Percentiles rank a stretch among this genome's conserved stretches.
These are phyloP conservation scores for Scelioninae gen. 1 DNA, from an alignment of 2,888 invertebrate species.

Conservation along the genomic window DNA sequence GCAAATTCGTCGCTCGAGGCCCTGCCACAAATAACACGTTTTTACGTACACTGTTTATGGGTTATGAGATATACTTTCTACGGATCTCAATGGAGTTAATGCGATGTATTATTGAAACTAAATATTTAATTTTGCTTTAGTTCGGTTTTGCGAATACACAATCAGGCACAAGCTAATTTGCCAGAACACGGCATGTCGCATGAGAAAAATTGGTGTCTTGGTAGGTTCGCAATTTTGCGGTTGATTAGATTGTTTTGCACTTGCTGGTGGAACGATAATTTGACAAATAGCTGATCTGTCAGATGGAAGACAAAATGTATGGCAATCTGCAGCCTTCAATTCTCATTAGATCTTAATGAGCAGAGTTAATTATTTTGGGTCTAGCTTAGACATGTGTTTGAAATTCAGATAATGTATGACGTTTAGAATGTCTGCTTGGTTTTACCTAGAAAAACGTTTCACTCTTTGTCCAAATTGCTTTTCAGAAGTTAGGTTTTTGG, in stretches of 20 bases:
- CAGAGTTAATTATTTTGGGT: too few relatives aligned
- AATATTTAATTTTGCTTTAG: constrained; percentile 50
- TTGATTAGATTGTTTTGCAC: constrained; percentile 8
- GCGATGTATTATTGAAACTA: constrained; percentile 53
- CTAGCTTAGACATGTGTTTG: too few relatives aligned
- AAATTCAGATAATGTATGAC: too few relatives aligned
- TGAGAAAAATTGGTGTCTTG: constrained; percentile 11
- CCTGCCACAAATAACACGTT: constrained; percentile 52
- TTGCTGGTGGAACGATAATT: constrained; percentile 1
- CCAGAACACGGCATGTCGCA: constrained; percentile 11
- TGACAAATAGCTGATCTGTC: too few relatives aligned
- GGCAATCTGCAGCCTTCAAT: too few relatives aligned
- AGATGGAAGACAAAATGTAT: too few relatives aligned
- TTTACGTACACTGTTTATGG: constrained; percentile 33
- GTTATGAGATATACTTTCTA: constrained; percentile 34
- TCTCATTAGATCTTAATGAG: too few relatives aligned
- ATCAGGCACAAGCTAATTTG: constrained; percentile 28
- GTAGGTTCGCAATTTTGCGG: constrained; percentile 10
- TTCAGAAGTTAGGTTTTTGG: too few relatives aligned
- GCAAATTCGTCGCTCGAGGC: constrained; percentile 49
- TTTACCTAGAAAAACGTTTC: too few relatives aligned
- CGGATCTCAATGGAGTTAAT: constrained; percentile 45
- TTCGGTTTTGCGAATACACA: neutral
- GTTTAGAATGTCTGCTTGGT: neutral
- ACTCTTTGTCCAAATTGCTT: too few relatives aligned